phyloP scores from a whole-genome alignment of 2,888 invertebrate species.

The Cantharis flavilabris region DNA sequence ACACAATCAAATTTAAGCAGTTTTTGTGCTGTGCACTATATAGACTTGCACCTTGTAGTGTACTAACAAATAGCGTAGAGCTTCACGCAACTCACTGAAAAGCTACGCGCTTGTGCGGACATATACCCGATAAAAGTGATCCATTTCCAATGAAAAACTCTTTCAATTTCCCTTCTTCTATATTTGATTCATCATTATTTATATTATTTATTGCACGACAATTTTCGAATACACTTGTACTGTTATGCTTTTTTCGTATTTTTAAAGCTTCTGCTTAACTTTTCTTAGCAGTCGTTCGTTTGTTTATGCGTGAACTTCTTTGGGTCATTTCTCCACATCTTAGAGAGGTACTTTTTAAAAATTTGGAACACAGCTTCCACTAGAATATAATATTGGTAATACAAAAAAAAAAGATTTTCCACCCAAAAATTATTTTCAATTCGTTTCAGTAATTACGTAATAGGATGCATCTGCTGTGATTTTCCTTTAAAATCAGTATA shows the following conservation, averaged over 20 bases:
- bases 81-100: slow-evolving; percentile 25
- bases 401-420: too few relatives aligned
- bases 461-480: too few relatives aligned
- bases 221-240: neutral
- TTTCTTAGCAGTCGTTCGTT: too few relatives aligned
- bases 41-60: slow-evolving; percentile 36
- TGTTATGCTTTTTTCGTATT: neutral
- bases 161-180: neutral
- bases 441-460: too few relatives aligned
- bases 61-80: slow-evolving; percentile 27
- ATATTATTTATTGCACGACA: neutral
- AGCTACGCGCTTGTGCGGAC: slow-evolving; percentile 28
- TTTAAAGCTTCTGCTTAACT: too few relatives aligned
- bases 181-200: neutral
- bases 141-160: neutral
- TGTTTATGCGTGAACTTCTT: too few relatives aligned
- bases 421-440: too few relatives aligned
- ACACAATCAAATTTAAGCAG: slow-evolving; percentile 37
- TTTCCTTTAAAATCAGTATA: too few relatives aligned
- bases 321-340: too few relatives aligned
- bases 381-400: too few relatives aligned
- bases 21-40: slow-evolving; percentile 29
- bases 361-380: too few relatives aligned
- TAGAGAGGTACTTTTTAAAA: too few relatives aligned
- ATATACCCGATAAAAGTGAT: slow-evolving; percentile 23